These are phyloP conservation scores for Paedocypris micromegethes DNA, from an alignment of 2,797 vertebrate genomes.

Conservation along the genomic window DNA sequence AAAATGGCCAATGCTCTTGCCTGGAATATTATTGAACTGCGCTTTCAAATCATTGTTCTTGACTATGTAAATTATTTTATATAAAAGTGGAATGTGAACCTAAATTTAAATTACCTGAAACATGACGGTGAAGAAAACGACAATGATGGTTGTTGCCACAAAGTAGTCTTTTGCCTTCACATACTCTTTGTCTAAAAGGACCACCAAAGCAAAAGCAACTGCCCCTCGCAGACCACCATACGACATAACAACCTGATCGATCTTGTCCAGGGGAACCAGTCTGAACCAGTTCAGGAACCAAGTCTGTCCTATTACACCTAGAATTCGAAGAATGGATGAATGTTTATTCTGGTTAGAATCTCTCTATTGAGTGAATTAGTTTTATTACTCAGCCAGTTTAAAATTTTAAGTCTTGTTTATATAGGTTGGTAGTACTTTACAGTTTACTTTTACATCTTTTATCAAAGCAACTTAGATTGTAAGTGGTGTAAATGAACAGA, in stretches of 20 bases:
- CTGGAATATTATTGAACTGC: too few species aligned
- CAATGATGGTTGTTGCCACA: conserved; percentile 89
- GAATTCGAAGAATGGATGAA: conserved; percentile 15
- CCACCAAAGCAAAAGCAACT: conserved; percentile 88
- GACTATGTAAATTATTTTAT: background rate
- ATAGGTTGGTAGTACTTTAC: too few species aligned
- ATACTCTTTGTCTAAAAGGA: conserved; percentile 76
- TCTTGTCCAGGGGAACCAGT: conserved; percentile 86
- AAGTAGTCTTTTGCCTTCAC: conserved; percentile 94
- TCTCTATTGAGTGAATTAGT: too few species aligned
- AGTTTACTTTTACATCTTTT: too few species aligned
- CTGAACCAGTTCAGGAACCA: conserved; percentile 88
- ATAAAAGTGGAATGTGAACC: background rate
- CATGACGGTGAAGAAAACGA: conserved; percentile 95
- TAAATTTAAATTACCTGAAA: conserved; percentile 76
- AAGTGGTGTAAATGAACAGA: conserved; percentile 32
- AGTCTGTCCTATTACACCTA: conserved; percentile 89
- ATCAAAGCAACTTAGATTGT: too few species aligned
- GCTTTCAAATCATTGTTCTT: too few species aligned
- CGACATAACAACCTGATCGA: conserved; percentile 96
- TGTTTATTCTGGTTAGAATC: background rate
- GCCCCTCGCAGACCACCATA: conserved; percentile 92
- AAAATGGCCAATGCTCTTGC: too few species aligned
- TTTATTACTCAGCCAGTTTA: too few species aligned
- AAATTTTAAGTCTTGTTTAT: too few species aligned